Percentiles rank a stretch among this genome's conserved stretches.
phyloP scores from a whole-genome alignment of 2,797 vertebrate genomes.

The Naso thynnoides region DNA sequence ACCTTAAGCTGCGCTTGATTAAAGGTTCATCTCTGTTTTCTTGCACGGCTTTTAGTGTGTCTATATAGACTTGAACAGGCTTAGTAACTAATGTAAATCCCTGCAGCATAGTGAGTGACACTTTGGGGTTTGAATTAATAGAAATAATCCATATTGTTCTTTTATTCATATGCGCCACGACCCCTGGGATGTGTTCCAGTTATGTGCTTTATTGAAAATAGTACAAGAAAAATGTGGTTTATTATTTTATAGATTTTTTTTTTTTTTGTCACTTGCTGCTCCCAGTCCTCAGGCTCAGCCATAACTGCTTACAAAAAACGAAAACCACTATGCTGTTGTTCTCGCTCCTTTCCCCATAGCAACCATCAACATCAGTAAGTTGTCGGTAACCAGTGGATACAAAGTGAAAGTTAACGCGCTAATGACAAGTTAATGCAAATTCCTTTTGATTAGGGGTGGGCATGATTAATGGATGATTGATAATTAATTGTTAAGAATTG shows the following conservation, averaged over 20 bases:
- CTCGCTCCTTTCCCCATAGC: not conserved
- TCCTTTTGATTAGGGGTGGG: too few relatives aligned
- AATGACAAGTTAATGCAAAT: too few relatives aligned
- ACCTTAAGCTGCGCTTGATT: conserved; percentile 48
- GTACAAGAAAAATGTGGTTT: conserved; percentile 13
- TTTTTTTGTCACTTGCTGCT: not conserved
- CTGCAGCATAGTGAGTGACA: not conserved
- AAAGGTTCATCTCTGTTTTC: conserved; percentile 38
- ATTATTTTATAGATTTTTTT: conserved; percentile 16
- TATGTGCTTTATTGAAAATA: conserved; percentile 36
- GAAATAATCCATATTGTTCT: conserved; percentile 52
- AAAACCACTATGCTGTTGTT: not conserved
- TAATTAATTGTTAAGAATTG: too few relatives aligned
- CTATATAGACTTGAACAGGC: conserved; percentile 6
- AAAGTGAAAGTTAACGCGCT: too few relatives aligned
- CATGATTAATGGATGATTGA: too few relatives aligned
- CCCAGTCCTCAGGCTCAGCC: not conserved
- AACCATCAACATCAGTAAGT: not conserved
- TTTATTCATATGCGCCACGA: conserved; percentile 45
- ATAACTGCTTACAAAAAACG: not conserved
- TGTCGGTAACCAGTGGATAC: too few relatives aligned
- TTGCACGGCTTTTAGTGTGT: conserved; percentile 17
- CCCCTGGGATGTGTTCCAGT: conserved; percentile 47
- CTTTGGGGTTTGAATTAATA: conserved; percentile 24
- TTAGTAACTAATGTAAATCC: conserved; percentile 26